Percentiles rank a stretch among this genome's conserved stretches.
Evolutionary conservation across 2,113 vertebrate genomes (phyloP).

Genomic region (Psephotus haematonotus): DNA sequence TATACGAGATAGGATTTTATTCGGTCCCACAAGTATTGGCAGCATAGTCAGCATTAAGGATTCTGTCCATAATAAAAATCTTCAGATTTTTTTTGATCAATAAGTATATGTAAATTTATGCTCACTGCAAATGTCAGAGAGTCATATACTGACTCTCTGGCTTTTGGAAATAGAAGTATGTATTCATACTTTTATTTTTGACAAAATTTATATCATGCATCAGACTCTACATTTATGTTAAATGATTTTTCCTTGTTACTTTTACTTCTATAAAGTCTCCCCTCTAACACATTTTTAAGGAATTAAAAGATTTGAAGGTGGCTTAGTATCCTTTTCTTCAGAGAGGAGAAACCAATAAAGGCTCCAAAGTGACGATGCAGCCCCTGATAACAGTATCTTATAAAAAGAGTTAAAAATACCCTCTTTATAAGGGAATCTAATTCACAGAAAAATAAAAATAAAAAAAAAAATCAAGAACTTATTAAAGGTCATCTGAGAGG

Average conservation of each 20-base stretch:
- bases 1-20: not conserved
- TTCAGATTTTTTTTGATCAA: not conserved
- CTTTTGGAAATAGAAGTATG: not conserved
- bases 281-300: not conserved
- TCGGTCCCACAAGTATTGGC: not conserved
- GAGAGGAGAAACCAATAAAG: not conserved
- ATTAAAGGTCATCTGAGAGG: conserved; percentile 16
- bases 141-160: not conserved
- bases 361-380: not conserved
- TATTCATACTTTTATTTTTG: not conserved
- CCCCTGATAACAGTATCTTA: not conserved
- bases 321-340: not conserved
- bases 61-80: not conserved
- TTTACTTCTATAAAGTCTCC: not conserved
- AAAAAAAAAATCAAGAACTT: not conserved
- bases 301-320: not conserved
- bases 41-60: not conserved
- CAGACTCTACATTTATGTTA: not conserved
- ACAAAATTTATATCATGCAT: not conserved
- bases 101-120: rapidly evolving
- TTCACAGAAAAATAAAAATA: not conserved
- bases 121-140: not conserved
- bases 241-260: not conserved
- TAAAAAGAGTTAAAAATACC: not conserved
- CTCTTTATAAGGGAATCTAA: not conserved